phyloP scores from a whole-genome alignment of 2,113 vertebrate species.

The Pangasianodon hypophthalmus region DNA sequence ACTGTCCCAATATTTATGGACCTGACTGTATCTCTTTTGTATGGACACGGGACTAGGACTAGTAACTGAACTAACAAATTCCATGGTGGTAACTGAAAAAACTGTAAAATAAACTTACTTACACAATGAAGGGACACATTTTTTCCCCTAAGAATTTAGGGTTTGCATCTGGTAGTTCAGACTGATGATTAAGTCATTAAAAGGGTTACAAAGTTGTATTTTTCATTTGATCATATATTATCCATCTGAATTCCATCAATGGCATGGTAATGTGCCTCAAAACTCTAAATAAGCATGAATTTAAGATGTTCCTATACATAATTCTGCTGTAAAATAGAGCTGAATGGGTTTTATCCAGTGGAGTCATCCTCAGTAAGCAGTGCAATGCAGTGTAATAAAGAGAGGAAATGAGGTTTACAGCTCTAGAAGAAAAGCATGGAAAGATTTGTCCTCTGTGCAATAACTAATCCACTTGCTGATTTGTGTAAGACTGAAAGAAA shows the following conservation, averaged over 20 bases:
- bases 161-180: not conserved
- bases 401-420: constrained; percentile 17
- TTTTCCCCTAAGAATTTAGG: not conserved
- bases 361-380: not conserved
- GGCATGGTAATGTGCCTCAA: not conserved
- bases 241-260: not conserved
- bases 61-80: not conserved
- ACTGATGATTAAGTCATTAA: not conserved
- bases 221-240: not conserved
- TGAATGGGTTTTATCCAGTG: not conserved
- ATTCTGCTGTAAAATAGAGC: not conserved
- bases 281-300: constrained; percentile 5
- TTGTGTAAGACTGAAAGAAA: constrained; percentile 22
- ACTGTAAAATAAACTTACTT: not conserved
- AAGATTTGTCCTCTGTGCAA: constrained; percentile 19
- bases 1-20: no score
- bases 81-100: not conserved
- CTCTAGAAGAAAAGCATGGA: constrained; percentile 21
- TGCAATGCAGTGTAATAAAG: not conserved
- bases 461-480: constrained; percentile 35
- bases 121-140: not conserved
- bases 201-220: not conserved
- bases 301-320: not conserved
- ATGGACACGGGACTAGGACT: not conserved
- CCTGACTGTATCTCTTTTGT: not conserved